Base-by-base conservation (phyloP, 2,888 invertebrate species). In the Papilio demoleus region DNA sequence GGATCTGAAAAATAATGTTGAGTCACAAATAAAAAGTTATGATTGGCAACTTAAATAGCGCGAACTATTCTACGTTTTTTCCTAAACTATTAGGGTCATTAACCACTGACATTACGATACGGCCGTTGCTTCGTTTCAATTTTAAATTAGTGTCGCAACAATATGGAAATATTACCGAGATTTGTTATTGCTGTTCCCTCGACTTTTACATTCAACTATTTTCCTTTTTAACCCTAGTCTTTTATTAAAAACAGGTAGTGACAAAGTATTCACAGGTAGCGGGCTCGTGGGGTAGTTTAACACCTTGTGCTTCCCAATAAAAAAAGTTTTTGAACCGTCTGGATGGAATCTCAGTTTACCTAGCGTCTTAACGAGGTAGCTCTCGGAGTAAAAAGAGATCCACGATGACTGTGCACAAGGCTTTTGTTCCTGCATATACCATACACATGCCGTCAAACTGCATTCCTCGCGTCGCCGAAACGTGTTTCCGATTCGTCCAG, bases 341-440 rank as follows among this genome's bases (percentile, higher is more conserved):
- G 36, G 34, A 27, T 11, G n/a, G 45, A 36, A 47, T 78, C 76
- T 75, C 71, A 71, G 74, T 74, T 74, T 74, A 73, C 74, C 73
- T 74, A 75, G 74, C 70, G 73, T 71, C 72, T 74, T 78, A 77
- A 76, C 82, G 79, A 83, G 86, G 87, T 85, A 86, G 87, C 84
- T 80, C 79, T 78, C 81, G 76, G 79, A 85, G 83, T 83, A 88
- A 88, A 88, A 88, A 86, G 81, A 88, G 82, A 86, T 83, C 84
- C 81, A 83, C 82, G 84, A 88, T 86, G 90, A 88, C 87, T 88
- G 82, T 88, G 88, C 88, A 87, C 82, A 87, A 87, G 88, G 88
- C 92, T 92, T 90, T 92, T 92, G 90, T 92, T 92, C 90, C 88
- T 88, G 88, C 86, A 90, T 84, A 88, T 81, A 77, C 77, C 81